Evolutionary conservation across 1,140 invertebrate genomes (phyloP).

Genomic region (Philotrypesis tridentata): DNA sequence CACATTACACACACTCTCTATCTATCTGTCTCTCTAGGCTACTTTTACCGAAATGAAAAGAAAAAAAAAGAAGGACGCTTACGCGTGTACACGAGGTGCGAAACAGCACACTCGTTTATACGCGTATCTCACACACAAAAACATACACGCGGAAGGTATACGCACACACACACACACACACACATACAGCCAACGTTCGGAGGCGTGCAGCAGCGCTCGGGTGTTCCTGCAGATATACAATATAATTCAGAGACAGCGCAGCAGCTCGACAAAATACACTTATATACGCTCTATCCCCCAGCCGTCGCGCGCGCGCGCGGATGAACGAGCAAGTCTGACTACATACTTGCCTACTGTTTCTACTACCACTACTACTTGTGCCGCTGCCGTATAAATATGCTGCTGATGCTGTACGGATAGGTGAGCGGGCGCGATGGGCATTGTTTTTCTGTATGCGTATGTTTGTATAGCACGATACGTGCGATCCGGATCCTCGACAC

Average conservation of each 20-base stretch:
- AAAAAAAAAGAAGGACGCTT: not conserved
- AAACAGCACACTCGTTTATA: too few relatives aligned
- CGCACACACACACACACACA: not conserved
- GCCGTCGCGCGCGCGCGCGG: not conserved
- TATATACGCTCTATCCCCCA: too few relatives aligned
- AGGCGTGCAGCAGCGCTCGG: too few relatives aligned
- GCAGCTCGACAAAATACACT: not conserved
- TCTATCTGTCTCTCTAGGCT: too few relatives aligned
- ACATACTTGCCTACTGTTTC: slow-evolving; percentile 52
- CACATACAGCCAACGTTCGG: not conserved
- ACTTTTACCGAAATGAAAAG: not conserved
- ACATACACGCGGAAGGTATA: too few relatives aligned
- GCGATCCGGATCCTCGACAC: not conserved
- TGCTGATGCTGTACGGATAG: not conserved
- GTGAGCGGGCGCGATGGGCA: not conserved
- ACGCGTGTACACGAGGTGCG: not conserved
- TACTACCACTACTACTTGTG: slow-evolving; percentile 35
- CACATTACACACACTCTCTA: not conserved
- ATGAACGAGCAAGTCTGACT: slow-evolving; percentile 39
- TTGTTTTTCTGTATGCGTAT: not conserved
- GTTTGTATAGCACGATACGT: not conserved
- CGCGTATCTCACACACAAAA: too few relatives aligned
- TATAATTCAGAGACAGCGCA: not conserved
- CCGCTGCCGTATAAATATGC: not conserved
- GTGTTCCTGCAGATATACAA: too few relatives aligned